Evolutionary conservation across 2,113 vertebrate genomes (phyloP), one percentile per base, ranked within the genome.

Genomic region (Pangasianodon hypophthalmus): DNA sequence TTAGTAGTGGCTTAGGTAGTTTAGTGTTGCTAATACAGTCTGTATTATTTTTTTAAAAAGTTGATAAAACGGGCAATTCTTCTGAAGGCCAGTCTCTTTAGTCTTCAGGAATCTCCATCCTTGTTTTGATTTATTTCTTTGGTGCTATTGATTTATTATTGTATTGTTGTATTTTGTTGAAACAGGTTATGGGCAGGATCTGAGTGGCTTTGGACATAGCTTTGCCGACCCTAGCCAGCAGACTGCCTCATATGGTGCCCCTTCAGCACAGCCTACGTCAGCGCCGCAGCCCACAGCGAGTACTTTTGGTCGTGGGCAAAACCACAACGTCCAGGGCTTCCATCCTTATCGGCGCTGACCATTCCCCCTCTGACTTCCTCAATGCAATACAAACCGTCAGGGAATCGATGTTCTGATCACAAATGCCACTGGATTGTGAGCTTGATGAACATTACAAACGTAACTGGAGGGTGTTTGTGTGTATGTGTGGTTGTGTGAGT

Each of bases 261-360:
- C 97, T 67, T 96, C 98, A 14, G 97, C 98, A 93, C 98, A 96
- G 71, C 97, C 98, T 8, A 93, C 97, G 0, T 96, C 97, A 9
- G 97, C 96, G 81, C 98, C 97, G 16, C 98, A 97, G 0, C 93
- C 97, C 0, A 95, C 97, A 0, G 97, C 97, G 91, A 97, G 94
- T 71, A 97, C 96, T 29, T 99, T 98, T 11, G 98, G 97, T 91
- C 96, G 98, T 85, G 98, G 98, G 75, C 98, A 99, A 96, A 99
- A 99, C 96, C 98, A 99, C 94, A 99, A 99, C 13, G 97, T 99
- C 94, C 98, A 99, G 96, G 97, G 98, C 94, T 99, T 99, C 95
- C 98, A 99, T 88, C 98, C 98, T 10, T 99, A 99, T 95, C 95
- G 98, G 94, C 98, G 98, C 96, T 99, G 98, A 97, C 94, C 32